A percentile compares a stretch with the other conserved stretches of the same genome.
Evolutionary conservation across 2,888 invertebrate genomes (phyloP).

Genomic region (Drosophila phalerata): DNA sequence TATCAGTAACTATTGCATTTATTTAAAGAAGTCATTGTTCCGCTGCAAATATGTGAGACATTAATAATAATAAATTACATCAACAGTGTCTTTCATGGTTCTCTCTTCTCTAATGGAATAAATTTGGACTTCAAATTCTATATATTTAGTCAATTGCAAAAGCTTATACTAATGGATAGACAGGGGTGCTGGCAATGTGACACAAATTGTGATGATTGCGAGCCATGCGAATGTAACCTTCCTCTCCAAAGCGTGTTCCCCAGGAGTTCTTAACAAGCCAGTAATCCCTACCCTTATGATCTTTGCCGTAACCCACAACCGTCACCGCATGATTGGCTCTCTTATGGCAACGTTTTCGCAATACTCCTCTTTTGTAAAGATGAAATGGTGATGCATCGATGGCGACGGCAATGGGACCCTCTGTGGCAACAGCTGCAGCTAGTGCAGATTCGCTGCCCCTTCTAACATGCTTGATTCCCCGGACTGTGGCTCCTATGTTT

Average conservation of each 20-base stretch:
- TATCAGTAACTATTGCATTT: no score
- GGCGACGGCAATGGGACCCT: constrained; percentile 94
- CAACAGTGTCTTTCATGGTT: no score
- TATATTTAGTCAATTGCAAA: neutral
- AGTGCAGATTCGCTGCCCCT: constrained; percentile 89
- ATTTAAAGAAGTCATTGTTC: no score
- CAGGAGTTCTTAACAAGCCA: constrained; percentile 91
- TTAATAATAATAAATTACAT: no score
- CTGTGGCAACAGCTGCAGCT: constrained; percentile 91
- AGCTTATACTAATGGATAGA: constrained; percentile 89
- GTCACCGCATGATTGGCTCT: constrained; percentile 91
- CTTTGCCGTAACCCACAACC: constrained; percentile 83
- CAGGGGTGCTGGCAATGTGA: constrained; percentile 92
- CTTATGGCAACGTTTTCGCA: constrained; percentile 89
- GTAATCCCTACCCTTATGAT: constrained; percentile 86
- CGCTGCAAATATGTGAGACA: no score
- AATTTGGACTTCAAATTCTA: no score
- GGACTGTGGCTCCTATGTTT: constrained; percentile 91
- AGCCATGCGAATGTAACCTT: constrained; percentile 95
- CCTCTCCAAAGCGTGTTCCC: constrained; percentile 90
- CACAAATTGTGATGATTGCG: constrained; percentile 93
- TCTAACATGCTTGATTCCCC: constrained; percentile 91
- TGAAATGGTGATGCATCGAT: constrained; percentile 95
- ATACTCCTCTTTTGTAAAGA: constrained; percentile 92
- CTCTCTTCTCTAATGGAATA: no score